phyloP scores from a whole-genome alignment of 2,797 vertebrate genomes.

The Emydoidea blandingii region DNA sequence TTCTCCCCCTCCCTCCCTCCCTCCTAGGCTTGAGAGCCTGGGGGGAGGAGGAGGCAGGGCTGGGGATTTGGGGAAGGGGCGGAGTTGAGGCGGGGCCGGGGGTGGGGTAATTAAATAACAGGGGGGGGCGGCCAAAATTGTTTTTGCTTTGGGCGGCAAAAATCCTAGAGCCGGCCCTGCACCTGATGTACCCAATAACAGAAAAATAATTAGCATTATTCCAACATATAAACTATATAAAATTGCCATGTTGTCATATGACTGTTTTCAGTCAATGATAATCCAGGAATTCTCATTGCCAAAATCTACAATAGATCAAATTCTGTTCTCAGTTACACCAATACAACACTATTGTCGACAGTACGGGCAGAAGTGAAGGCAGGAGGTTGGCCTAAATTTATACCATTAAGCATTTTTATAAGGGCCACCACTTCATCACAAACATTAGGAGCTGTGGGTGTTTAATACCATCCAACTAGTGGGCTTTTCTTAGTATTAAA shows the following conservation, averaged over 20 bases:
- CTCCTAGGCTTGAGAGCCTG: no score
- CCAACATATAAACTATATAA: background rate
- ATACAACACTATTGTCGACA: background rate
- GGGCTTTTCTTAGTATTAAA: background rate
- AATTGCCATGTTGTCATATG: background rate
- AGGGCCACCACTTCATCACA: background rate
- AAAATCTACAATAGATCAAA: background rate
- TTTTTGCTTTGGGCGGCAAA: no score
- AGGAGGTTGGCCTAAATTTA: background rate
- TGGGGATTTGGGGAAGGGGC: no score
- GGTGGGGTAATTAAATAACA: no score
- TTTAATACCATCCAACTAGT: background rate
- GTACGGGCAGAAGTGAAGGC: background rate
- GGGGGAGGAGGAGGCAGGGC: no score
- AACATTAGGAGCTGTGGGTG: background rate
- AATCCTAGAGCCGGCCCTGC: no score
- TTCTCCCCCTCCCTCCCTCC: no score
- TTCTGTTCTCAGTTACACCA: background rate
- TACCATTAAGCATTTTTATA: background rate
- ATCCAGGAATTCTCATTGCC: background rate
- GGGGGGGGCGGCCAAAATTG: no score
- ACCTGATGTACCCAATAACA: background rate
- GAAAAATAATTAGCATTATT: background rate
- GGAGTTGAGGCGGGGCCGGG: no score
- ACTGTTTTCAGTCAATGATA: background rate